A percentile compares a stretch with the other conserved stretches of the same genome.
Evolutionary conservation across 2,113 vertebrate species (phyloP).

Genomic region (Epinephelus moara): DNA sequence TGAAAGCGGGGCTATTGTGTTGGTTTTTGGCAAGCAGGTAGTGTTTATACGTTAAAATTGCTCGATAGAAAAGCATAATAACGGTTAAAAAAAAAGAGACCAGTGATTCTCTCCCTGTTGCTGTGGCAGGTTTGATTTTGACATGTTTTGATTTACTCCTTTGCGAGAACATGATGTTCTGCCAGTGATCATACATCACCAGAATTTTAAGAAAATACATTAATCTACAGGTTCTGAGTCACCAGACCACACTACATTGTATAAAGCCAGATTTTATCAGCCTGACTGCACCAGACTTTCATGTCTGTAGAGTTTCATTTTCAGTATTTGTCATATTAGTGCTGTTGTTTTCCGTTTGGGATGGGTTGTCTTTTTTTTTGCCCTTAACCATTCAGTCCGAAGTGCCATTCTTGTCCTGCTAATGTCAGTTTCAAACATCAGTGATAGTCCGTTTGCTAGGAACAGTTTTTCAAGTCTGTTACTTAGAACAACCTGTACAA

Average conservation of each 20-base stretch:
- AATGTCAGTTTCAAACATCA: too few species aligned
- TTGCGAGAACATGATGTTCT: background rate
- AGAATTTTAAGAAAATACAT: background rate
- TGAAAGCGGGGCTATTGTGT: background rate
- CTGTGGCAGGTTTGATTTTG: background rate
- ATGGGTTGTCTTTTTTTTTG: too few species aligned
- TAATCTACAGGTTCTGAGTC: background rate
- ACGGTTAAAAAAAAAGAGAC: too few species aligned
- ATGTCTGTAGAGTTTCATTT: too few species aligned
- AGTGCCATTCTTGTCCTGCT: background rate
- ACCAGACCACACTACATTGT: too few species aligned
- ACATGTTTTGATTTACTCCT: background rate
- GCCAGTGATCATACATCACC: background rate
- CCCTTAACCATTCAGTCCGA: background rate
- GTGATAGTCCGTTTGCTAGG: background rate
- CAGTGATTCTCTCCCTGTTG: background rate
- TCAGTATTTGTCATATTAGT: too few species aligned
- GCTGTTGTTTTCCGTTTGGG: too few species aligned
- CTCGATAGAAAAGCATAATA: background rate
- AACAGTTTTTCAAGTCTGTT: background rate
- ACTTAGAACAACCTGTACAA: background rate
- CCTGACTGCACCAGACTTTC: too few species aligned
- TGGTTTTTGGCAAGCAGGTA: background rate
- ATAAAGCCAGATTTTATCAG: too few species aligned
- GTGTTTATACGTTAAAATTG: background rate